A percentile compares a stretch with the other conserved stretches of the same genome.
Evolutionary conservation across 2,113 vertebrate species (phyloP).

Genomic region (Conger conger): DNA sequence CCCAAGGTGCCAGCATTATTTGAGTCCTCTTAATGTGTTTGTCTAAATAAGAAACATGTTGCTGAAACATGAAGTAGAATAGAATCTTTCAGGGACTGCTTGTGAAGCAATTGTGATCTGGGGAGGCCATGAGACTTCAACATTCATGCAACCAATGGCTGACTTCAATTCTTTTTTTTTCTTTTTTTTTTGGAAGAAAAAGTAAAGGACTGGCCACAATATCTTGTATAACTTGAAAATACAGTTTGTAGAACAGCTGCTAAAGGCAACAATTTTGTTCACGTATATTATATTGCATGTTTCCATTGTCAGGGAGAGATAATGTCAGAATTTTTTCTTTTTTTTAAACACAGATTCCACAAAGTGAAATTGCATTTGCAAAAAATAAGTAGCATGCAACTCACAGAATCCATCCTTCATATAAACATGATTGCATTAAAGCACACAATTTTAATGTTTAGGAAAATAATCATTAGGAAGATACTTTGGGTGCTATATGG

Average conservation of each 20-base stretch:
- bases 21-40: conserved; percentile 20
- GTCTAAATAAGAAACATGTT: conserved; percentile 22
- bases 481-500: conserved; percentile 1
- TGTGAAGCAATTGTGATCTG: conserved; percentile 23
- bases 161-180: too few species aligned
- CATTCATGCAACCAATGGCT: conserved; percentile 20
- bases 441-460: not conserved
- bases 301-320: not conserved
- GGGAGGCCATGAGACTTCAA: conserved; percentile 21
- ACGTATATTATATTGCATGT: not conserved
- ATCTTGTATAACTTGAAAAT: conserved; percentile 9
- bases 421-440: not conserved
- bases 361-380: not conserved
- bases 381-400: not conserved
- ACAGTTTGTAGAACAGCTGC: not conserved
- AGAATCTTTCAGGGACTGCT: conserved; percentile 26
- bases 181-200: conserved; percentile 7
- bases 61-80: conserved; percentile 29
- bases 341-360: not conserved
- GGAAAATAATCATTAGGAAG: not conserved
- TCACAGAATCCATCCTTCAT: conserved; percentile 5
- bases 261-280: not conserved
- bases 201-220: conserved; percentile 4
- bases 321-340: not conserved
- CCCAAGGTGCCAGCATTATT: conserved; percentile 27